Conservation (phyloP, 2,113 vertebrate genomes). For the Aphelocoma coerulescens region DNA sequence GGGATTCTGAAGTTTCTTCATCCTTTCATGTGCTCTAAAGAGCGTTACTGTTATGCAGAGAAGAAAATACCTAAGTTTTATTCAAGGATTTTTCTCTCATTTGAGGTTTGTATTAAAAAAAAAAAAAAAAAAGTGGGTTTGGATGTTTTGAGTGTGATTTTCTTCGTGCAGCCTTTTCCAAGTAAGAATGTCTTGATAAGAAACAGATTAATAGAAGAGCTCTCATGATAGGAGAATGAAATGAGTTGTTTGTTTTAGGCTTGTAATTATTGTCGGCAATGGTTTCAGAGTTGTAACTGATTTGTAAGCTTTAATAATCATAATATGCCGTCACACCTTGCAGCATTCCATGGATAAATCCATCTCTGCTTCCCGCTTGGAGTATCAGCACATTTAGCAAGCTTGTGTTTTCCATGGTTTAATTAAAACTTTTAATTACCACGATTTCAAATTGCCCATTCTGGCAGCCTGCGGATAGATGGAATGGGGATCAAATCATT, state of each 20-base stretch:
- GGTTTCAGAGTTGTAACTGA: conserved; percentile 1
- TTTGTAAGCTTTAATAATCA: conserved; percentile 18
- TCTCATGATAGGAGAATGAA: neutral
- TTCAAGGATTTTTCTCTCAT: neutral
- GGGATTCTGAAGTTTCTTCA: neutral
- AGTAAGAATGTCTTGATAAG: neutral
- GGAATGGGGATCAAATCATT: neutral
- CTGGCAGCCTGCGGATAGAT: neutral
- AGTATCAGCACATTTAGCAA: neutral
- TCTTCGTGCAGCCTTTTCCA: neutral
- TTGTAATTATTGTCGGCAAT: neutral
- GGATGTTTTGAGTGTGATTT: neutral
- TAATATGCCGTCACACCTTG: neutral
- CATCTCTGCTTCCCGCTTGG: neutral
- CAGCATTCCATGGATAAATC: neutral
- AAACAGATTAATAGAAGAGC: neutral
- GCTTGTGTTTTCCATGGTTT: neutral
- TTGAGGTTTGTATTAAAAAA: neutral
- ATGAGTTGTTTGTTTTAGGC: neutral
- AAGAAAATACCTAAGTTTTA: neutral
- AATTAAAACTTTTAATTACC: conserved; percentile 45
- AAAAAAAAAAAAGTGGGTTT: neutral
- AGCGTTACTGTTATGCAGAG: neutral
- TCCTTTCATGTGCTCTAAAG: neutral
- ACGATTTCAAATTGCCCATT: neutral